These are phyloP conservation scores for Scaptomyza hsui DNA, from an alignment of 1,140 invertebrate genomes.

Conservation along the genomic window DNA sequence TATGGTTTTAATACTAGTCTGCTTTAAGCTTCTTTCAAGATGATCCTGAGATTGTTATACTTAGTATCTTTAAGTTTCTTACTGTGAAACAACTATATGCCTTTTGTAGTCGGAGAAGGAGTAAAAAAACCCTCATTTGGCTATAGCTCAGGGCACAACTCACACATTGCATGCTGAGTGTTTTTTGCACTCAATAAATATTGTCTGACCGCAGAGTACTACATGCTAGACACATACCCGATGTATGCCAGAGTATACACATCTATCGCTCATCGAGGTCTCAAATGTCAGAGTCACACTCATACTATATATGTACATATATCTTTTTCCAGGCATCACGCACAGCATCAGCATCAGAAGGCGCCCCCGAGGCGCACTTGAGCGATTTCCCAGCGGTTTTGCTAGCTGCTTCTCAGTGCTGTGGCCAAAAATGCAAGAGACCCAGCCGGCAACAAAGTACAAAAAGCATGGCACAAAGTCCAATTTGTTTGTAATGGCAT, in stretches of 20 bases:
- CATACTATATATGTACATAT: neutral
- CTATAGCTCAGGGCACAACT: constrained; percentile 48
- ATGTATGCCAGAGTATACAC: neutral
- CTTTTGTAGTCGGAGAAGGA: neutral
- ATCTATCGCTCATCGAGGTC: constrained; percentile 53
- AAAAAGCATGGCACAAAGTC: constrained; percentile 75
- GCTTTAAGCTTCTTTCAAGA: too few relatives aligned
- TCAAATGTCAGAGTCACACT: constrained; percentile 57
- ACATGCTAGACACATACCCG: neutral
- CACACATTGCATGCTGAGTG: constrained; percentile 1
- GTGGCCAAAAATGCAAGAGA: constrained; percentile 10
- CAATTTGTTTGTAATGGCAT: constrained; percentile 82
- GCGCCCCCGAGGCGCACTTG: constrained; percentile 29
- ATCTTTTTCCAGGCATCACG: constrained; percentile 26
- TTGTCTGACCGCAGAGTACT: constrained; percentile 53
- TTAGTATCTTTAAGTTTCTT: too few relatives aligned
- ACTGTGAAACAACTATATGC: too few relatives aligned
- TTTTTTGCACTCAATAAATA: constrained; percentile 75
- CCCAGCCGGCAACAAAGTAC: constrained; percentile 47
- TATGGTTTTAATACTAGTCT: too few relatives aligned
- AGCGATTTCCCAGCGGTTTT: constrained; percentile 64
- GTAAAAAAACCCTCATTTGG: constrained; percentile 9
- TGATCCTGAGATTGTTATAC: too few relatives aligned
- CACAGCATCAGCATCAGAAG: constrained; percentile 6
- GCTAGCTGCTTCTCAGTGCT: constrained; percentile 32